Evolutionary conservation across 2,113 vertebrate species (phyloP).

Genomic region (Cyanistes caeruleus): DNA sequence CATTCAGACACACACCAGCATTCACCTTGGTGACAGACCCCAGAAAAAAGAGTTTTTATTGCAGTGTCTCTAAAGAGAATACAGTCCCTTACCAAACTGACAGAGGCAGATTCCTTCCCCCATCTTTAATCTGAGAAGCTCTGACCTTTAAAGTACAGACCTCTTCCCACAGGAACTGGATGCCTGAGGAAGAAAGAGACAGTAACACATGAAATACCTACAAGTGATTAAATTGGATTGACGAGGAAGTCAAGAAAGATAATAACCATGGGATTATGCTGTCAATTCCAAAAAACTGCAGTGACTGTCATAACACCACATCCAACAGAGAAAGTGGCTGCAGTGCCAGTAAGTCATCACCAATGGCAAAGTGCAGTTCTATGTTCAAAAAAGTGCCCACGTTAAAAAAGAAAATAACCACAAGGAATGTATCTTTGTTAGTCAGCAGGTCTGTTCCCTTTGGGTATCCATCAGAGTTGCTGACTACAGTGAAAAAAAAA

Average conservation of each 20-base stretch:
- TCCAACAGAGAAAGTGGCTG: not conserved
- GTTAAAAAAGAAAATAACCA: not conserved
- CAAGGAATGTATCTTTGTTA: not conserved
- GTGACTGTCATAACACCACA: not conserved
- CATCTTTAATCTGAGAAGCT: slow-evolving; percentile 5
- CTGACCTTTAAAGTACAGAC: slow-evolving; percentile 44
- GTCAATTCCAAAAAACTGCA: slow-evolving; percentile 28
- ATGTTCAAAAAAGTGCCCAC: not conserved
- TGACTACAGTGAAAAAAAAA: not conserved
- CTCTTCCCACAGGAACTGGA: slow-evolving; percentile 7
- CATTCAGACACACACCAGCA: not conserved
- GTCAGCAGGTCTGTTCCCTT: not conserved
- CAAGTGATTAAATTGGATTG: slow-evolving; percentile 28
- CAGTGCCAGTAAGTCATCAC: not conserved
- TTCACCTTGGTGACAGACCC: not conserved
- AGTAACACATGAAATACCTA: slow-evolving; percentile 29
- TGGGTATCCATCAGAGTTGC: not conserved
- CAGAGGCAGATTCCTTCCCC: slow-evolving; percentile 5
- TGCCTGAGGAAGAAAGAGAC: slow-evolving; percentile 13
- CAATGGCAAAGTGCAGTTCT: not conserved
- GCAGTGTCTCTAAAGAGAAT: not conserved
- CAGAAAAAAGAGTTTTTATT: not conserved
- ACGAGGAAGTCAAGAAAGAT: slow-evolving; percentile 22
- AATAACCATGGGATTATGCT: not conserved
- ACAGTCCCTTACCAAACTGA: not conserved